Evolutionary conservation across 1,140 invertebrate genomes (phyloP), one percentile per base, ranked within the genome.

Genomic region (Drosophila repleta): DNA sequence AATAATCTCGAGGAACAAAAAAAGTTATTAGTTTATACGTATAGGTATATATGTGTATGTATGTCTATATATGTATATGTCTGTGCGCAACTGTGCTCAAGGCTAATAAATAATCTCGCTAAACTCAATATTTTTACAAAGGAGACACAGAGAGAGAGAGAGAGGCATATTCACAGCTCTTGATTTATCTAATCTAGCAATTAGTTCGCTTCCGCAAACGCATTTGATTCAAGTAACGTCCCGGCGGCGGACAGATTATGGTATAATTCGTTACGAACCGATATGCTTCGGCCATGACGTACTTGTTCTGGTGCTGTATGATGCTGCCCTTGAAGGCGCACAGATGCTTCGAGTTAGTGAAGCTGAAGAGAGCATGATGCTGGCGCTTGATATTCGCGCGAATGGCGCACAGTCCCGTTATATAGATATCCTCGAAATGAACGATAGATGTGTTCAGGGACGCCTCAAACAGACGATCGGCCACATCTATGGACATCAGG

Each of bases 371-470:
- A 5, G 87, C 65, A 52, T 90, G 69, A 64, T 92, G 89, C 8
- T 70, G 65, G 0, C 80, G 73, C 15, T 15, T 72, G 3, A 92
- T 60, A n/a, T 78, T 63, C 0, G 85, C 74, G 7, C 58, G 77
- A 43, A 85, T 79, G 0, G 90, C 91, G 55, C 90, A 91, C 4
- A 91, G 60, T 11, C 97, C 97, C 5, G 97, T 98, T 13, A 97
- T 94, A 89, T 95, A 98, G 49, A 98, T 95, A 88, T 98, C 97
- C 90, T 98, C 97, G 18, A 97, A 90, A 84, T 97, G 95, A 68
- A 97, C 94, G 35, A 96, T 92, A 6, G 94, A 94, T 10, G 95
- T 96, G 43, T 92, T 91, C 1, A 97, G 84, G 0, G 96, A 95
- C 13, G 95, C 94, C 18, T 94, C 88, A 83, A 96, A 97, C 7